Evolutionary conservation across 2,797 vertebrate genomes (phyloP), one percentile per base, ranked within the genome.

Genomic region (Denticeps clupeoides): DNA sequence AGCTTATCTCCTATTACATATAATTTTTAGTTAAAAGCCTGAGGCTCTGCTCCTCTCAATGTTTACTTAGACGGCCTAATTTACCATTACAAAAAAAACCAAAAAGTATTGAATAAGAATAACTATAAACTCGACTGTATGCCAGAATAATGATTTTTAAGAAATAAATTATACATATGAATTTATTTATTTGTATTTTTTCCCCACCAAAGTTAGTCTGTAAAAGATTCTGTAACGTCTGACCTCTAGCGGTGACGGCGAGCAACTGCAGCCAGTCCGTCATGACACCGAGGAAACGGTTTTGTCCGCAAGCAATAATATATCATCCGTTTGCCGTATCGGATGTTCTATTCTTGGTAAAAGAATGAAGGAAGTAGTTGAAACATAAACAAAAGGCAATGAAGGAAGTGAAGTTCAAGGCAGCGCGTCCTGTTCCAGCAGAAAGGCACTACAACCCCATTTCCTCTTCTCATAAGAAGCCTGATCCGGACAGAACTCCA

Each of bases 351-450:
- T 75, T 77, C 73, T 64, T 68, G 64, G 47, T 60, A 71, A 68
- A 79, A 77, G 77, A 76, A 82, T 75, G 67, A 72, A 79, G 79
- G 82, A 78, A 75, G 70, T 75, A 47, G 64, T 76, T 82, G 73
- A 68, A 69, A 74, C 71, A 69, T 74, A 78, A 85, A 80, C 60
- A 58, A 77, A 70, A 65, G 57, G 60, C 74, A 79, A 81, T 79
- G 79, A 77, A 82, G 81, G 81, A 88, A 86, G 76, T 70, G 48
- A 41, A 63, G 55, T 73, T 77, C 63, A 74, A 75, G 67, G 73
- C 73, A 59, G 78, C 55, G 58, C 74, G 82, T 88, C 81, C 80
- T 82, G 74, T 82, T 87, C 68, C 51, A 65, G 68, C 67, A 45
- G 62, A 63, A 35, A 35, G 23, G 33, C 24, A 5, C 22, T 31